These are phyloP conservation scores for Gallinago nigripennis DNA, from an alignment of 2,797 vertebrate species.

Conservation along the genomic window DNA sequence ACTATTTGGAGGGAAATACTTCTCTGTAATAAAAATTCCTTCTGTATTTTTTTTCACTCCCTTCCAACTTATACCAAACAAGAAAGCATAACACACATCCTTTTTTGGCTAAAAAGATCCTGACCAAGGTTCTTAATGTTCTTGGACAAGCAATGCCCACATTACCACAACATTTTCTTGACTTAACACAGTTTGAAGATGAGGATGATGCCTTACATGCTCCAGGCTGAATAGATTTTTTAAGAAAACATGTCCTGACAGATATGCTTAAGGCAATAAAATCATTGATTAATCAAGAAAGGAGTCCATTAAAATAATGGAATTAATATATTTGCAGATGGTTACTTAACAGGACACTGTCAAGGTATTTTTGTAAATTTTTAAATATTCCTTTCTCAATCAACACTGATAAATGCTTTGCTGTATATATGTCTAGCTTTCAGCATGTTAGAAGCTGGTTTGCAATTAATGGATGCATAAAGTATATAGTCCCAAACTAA, in stretches of 20 bases:
- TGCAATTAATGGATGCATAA: neutral
- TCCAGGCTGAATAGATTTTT: constrained; percentile 53
- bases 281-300: constrained; percentile 68
- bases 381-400: constrained; percentile 5
- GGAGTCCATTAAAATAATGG: constrained; percentile 50
- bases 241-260: constrained; percentile 62
- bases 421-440: neutral
- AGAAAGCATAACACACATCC: constrained; percentile 75
- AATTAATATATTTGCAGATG: constrained; percentile 48
- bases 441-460: neutral
- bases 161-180: constrained; percentile 64
- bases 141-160: constrained; percentile 72
- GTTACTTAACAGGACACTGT: constrained; percentile 45
- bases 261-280: constrained; percentile 53
- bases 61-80: constrained; percentile 74
- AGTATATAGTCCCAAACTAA: neutral
- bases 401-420: neutral
- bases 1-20: constrained; percentile 74
- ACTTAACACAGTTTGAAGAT: constrained; percentile 66
- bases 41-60: constrained; percentile 71
- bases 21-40: constrained; percentile 79
- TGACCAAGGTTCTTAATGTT: constrained; percentile 71
- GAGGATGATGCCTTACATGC: constrained; percentile 53
- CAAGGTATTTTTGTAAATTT: constrained; percentile 35
- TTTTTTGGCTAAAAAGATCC: constrained; percentile 79